Conservation (phyloP, 2,113 vertebrate genomes). For the Thinocorus orbignyianus region DNA sequence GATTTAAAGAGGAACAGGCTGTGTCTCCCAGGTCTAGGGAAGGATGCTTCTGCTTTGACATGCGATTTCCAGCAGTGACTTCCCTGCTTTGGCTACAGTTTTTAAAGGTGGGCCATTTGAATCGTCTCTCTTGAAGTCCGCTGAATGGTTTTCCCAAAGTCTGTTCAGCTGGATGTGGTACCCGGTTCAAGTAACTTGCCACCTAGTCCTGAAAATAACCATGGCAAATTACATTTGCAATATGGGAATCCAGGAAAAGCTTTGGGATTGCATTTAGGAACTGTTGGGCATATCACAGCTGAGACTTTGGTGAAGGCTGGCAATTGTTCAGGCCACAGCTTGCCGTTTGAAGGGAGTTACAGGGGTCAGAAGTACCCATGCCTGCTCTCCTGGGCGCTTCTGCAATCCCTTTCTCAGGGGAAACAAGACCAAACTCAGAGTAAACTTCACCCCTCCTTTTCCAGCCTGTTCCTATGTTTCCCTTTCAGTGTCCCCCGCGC, state of each 20-base stretch:
- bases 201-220: background rate
- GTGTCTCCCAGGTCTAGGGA: background rate
- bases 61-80: background rate
- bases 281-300: background rate
- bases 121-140: background rate
- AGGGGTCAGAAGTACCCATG: background rate
- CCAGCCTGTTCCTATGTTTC: background rate
- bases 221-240: background rate
- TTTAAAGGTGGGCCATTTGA: background rate
- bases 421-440: background rate
- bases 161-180: background rate
- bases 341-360: background rate
- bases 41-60: background rate
- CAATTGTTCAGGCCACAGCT: background rate
- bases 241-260: background rate
- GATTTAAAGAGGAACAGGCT: conserved; percentile 54
- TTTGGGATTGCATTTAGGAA: background rate
- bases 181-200: background rate
- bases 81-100: background rate
- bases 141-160: background rate
- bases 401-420: background rate
- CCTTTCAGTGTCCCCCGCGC: background rate
- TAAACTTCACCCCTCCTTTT: background rate
- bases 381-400: background rate
- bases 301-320: background rate